Percentiles rank a stretch among this genome's conserved stretches.
Evolutionary conservation across 2,797 vertebrate genomes (phyloP).

Genomic region (Mus minutoides): DNA sequence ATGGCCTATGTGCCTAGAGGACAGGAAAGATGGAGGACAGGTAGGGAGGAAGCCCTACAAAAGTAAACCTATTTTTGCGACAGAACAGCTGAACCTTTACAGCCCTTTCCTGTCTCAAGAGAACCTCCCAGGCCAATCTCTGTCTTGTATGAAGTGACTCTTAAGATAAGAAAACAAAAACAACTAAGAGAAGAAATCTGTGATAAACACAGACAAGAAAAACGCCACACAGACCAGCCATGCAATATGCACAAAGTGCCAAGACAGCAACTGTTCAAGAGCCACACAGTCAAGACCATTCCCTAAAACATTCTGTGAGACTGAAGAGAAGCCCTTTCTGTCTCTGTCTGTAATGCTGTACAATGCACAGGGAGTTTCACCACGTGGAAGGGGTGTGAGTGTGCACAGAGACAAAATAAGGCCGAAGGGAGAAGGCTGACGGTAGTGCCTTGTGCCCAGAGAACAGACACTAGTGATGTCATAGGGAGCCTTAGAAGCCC

Average conservation of each 20-base stretch:
- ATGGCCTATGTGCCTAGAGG: neutral
- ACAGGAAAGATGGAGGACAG: neutral
- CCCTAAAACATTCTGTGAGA: neutral
- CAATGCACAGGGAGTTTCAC: neutral
- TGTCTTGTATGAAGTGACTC: neutral
- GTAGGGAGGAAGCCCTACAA: neutral
- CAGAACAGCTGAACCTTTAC: neutral
- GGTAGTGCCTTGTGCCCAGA: neutral
- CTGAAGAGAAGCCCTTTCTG: neutral
- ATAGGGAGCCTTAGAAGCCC: neutral
- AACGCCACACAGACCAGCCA: neutral
- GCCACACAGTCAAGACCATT: neutral
- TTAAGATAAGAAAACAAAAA: constrained; percentile 35
- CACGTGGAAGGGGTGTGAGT: neutral
- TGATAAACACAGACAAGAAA: neutral
- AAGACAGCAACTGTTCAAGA: neutral
- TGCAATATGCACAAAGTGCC: neutral
- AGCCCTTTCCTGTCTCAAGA: neutral
- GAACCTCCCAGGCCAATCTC: neutral
- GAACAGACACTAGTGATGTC: neutral
- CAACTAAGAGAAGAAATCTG: neutral
- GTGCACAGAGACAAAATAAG: neutral
- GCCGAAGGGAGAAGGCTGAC: neutral
- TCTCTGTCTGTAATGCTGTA: neutral
- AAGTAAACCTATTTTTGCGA: neutral